Evolutionary conservation across 30 jellyfish, hydroid and myxozoan species (phyloP).

Genomic region (Pelagia noctiluca): DNA sequence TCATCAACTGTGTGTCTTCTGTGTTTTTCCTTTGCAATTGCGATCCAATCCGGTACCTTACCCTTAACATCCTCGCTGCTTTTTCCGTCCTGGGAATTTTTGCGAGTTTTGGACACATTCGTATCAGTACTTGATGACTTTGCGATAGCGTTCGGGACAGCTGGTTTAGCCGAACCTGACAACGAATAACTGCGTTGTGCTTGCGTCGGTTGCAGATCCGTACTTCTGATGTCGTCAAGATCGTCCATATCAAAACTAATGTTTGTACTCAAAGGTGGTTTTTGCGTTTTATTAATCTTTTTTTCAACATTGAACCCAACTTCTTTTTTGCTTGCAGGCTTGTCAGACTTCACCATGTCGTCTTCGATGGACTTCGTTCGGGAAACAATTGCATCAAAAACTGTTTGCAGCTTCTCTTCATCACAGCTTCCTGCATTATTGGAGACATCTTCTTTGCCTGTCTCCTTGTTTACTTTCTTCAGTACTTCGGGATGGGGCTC

Average conservation of each 20-base stretch:
- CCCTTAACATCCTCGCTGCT: not conserved
- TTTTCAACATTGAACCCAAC: constrained; percentile 15
- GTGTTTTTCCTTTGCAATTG: constrained; percentile 74
- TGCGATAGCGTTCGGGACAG: not conserved
- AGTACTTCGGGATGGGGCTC: not conserved
- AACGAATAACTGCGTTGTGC: constrained; percentile 56
- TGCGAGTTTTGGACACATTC: not conserved
- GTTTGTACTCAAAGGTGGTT: not conserved
- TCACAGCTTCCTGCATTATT: too few relatives aligned
- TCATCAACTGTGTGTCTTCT: constrained; percentile 33
- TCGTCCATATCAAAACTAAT: constrained; percentile 57
- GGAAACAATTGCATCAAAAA: constrained; percentile 46
- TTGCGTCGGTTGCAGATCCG: constrained; percentile 37
- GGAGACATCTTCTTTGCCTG: not conserved
- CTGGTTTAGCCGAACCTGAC: constrained; percentile 21
- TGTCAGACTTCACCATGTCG: not conserved
- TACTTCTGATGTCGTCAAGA: constrained; percentile 55
- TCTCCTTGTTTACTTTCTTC: not conserved
- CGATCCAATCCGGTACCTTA: constrained; percentile 74
- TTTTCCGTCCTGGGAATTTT: not conserved
- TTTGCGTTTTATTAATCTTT: not conserved
- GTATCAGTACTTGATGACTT: constrained; percentile 42
- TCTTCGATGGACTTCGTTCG: constrained; percentile 29
- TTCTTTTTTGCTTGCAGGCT: constrained; percentile 14
- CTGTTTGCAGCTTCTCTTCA: constrained; percentile 13